Conservation (phyloP, 1,140 invertebrate genomes). For the Drosophila kohkoa region DNA sequence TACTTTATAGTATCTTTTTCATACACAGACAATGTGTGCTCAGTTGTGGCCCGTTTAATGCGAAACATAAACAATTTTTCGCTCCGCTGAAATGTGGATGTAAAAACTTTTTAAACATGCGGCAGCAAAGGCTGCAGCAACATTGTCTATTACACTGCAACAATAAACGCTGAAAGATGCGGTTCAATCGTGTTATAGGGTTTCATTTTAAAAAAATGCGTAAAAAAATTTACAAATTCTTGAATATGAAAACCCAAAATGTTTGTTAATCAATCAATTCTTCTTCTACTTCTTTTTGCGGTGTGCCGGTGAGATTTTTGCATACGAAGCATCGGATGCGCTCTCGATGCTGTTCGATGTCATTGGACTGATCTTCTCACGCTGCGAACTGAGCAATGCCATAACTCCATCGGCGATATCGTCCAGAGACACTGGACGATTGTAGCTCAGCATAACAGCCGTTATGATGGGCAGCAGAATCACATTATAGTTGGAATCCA, state of each 20-base stretch:
- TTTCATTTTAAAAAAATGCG: too few relatives aligned
- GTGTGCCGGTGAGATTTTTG: neutral
- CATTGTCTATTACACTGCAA: neutral
- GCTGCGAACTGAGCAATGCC: constrained; percentile 43
- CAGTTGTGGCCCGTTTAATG: constrained; percentile 8
- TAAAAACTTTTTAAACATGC: constrained; percentile 8
- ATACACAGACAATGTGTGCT: neutral
- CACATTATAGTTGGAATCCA: constrained; percentile 52
- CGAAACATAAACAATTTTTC: constrained; percentile 18
- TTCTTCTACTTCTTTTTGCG: constrained; percentile 16
- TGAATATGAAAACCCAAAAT: too few relatives aligned
- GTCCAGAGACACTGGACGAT: constrained; percentile 59
- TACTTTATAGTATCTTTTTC: too few relatives aligned
- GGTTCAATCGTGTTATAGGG: neutral
- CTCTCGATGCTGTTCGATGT: constrained; percentile 1
- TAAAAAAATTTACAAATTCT: too few relatives aligned
- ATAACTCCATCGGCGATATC: constrained; percentile 56
- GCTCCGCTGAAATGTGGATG: constrained; percentile 2
- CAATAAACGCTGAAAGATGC: neutral
- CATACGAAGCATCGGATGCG: constrained; percentile 13
- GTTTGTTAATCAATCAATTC: too few relatives aligned
- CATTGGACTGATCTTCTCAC: constrained; percentile 20
- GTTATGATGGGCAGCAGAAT: constrained; percentile 57
- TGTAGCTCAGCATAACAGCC: constrained; percentile 63
- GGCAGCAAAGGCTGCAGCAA: neutral